Base-by-base conservation (phyloP, 1,140 invertebrate species). In the Anoplolepis gracilipes region DNA sequence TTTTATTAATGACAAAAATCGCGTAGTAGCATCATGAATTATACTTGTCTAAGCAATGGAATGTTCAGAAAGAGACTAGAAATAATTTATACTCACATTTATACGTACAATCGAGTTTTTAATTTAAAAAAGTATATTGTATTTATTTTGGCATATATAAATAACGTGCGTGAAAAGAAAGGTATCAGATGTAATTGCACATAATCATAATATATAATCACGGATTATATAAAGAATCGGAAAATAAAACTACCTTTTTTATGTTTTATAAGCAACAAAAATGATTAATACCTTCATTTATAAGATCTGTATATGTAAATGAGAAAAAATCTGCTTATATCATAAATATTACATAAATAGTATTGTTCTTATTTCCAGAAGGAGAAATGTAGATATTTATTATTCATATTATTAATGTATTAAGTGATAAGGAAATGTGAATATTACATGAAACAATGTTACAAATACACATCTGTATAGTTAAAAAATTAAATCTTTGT, bases 51-150 rank as follows among this genome's bases (percentile, higher is more conserved):
- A 62, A n/a, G 10, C 10, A 42, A 42, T 28, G 36, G 33, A 19
- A 76, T 57, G 10, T 22, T 57, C 2, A 70, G 7, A 33, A 59
- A 55, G 10, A 53, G 2, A 25, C 30, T 0, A 8, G n/a, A 33
- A 57, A 81, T 72, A 53, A 53, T 79, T 79, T 79, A 69, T 79
- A 49, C 64, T 79, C 62, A 69, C 64, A 69, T n/a, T 75, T 16
- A 30, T 70, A 78, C 16, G 4, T 2, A 28, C 7, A 49, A 70
- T 6, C 28, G 16, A 22, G 30, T 55, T 30, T 28, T 33, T 25
- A 25, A 55, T n/a, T 49, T n/a, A 64, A 46, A 53, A 13, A 39
- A 79, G 19, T 22, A 25, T 59, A 8, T 55, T 2, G 3, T 28
- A 36, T 36, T n/a, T 53, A 78, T 30, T 62, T 62, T 61, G 10